These are phyloP conservation scores for Eristalinus aeneus DNA, from an alignment of 2,888 invertebrate genomes.

Conservation along the genomic window DNA sequence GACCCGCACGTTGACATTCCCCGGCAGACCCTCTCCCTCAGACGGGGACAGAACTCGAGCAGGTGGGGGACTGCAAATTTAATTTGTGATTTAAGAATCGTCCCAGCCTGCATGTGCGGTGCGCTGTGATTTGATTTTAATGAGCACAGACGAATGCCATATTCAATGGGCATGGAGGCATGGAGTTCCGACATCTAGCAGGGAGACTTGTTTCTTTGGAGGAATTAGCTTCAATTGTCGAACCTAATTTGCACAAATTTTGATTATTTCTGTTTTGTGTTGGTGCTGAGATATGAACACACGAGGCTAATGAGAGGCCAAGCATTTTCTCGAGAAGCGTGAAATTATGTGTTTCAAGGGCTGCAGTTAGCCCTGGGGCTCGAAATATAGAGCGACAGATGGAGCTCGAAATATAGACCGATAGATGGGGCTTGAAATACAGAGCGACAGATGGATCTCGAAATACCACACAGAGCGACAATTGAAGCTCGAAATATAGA, in stretches of 20 bases:
- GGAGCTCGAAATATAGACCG: background rate
- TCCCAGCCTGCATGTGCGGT: slow-evolving; percentile 2
- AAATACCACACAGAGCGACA: too few relatives aligned
- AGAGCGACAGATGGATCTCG: too few relatives aligned
- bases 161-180: slow-evolving; percentile 32
- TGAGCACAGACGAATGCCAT: slow-evolving; percentile 38
- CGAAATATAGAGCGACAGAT: too few relatives aligned
- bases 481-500: too few relatives aligned
- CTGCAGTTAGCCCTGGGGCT: too few relatives aligned
- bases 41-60: background rate
- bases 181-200: background rate
- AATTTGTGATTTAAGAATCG: slow-evolving; percentile 45
- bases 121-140: slow-evolving; percentile 59
- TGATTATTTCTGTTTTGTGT: background rate
- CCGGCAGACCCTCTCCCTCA: background rate
- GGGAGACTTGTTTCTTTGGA: background rate
- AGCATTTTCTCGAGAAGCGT: background rate
- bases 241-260: background rate
- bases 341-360: too few relatives aligned
- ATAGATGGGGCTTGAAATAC: background rate
- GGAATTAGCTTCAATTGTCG: slow-evolving; percentile 22
- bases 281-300: background rate
- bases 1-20: background rate
- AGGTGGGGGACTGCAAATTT: slow-evolving; percentile 12
- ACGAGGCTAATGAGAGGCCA: background rate